These are phyloP conservation scores for Camelus bactrianus DNA, from an alignment of 2,113 vertebrate genomes.

Conservation along the genomic window DNA sequence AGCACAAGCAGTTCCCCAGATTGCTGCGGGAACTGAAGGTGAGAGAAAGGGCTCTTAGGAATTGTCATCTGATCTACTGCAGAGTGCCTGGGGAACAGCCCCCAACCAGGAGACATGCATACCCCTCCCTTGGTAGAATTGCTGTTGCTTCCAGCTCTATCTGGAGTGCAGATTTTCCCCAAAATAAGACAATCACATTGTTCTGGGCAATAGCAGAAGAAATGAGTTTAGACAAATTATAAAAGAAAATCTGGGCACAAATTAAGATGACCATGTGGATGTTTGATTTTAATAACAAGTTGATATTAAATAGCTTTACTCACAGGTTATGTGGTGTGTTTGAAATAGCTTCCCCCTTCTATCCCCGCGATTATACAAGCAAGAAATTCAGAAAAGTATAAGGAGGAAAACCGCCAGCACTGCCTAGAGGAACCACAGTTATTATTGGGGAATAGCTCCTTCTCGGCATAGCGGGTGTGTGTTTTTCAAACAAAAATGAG, in stretches of 20 bases:
- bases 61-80: background rate
- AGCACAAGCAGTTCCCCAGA: background rate
- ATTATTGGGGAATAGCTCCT: background rate
- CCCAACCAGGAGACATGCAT: background rate
- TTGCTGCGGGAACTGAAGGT: background rate
- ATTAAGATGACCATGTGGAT: background rate
- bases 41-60: background rate
- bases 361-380: background rate
- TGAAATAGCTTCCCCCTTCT: background rate
- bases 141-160: background rate
- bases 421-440: background rate
- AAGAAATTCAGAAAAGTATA: conserved; percentile 26
- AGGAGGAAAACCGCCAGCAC: background rate
- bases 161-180: background rate
- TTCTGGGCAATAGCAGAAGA: conserved; percentile 41
- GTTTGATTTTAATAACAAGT: background rate
- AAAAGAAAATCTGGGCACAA: background rate
- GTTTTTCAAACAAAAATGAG: background rate
- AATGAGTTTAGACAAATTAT: background rate
- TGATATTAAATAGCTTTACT: background rate
- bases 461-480: background rate
- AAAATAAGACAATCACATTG: background rate
- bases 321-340: background rate
- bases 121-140: background rate
- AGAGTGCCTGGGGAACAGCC: background rate